Base-by-base conservation (phyloP, 2,113 vertebrate genomes). In the Ifrita kowaldi region DNA sequence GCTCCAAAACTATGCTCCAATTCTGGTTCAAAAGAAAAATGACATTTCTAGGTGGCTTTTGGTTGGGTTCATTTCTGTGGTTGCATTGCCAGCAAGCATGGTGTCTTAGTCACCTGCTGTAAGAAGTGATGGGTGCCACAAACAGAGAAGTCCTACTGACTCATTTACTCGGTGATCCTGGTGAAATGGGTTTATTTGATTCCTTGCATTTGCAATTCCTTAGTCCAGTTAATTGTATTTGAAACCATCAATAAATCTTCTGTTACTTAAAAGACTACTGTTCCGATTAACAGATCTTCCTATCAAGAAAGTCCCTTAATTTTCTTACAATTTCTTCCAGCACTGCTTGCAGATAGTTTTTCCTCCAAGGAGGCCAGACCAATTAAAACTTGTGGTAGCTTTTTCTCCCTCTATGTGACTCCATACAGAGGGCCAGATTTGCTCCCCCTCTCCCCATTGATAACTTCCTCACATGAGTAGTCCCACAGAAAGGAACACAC, bases 391-490 rank as follows among this genome's bases (percentile, higher is more conserved):
- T 68, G 60, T 71, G 82, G 85, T 88, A 90, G 83, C 57, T 94
- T 94, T 96, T 93, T 84, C 74, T 96, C 21, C 27, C 67, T 77
- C 82, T 89, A 33, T 79, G 33, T 89, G 68, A 78, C 37, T 94
- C 77, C 60, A 56, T 63, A n/a, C 20, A 81, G 60, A 93, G 21
- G 76, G 32, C 33, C 80, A 92, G 76, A 76, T 94, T 79, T 95
- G 5, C 64, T 53, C 35, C 10, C 49, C 30, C 8, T 12, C 6
- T 44, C 12, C 41, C 35, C 68, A 41, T 49, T 87, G 89, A 85
- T 35, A 77, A 55, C 69, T 95, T 89, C 49, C 47, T 92, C 95
- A 94, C 88, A 84, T 87, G 90, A 96, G 92, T 94, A 97, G 77
- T 78, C 83, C 77, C 46, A 78, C 73, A 96, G 83, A 96, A 97